These are phyloP conservation scores for Boloria selene DNA, from an alignment of 2,888 invertebrate species.

Conservation along the genomic window DNA sequence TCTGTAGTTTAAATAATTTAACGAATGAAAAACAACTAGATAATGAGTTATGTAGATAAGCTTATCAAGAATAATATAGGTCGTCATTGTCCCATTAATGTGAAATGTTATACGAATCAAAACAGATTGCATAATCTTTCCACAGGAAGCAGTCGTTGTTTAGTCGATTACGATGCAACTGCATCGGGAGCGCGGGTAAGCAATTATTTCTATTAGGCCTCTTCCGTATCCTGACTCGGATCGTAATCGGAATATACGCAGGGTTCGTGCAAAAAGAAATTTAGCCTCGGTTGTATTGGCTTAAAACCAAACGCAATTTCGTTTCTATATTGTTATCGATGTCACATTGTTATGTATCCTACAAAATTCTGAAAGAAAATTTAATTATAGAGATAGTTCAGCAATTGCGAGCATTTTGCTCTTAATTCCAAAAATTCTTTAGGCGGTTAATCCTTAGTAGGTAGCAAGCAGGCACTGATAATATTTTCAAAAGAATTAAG, in stretches of 20 bases:
- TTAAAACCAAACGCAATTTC: background rate
- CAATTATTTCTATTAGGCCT: slow-evolving; percentile 34
- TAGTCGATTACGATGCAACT: slow-evolving; percentile 31
- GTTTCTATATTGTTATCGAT: background rate
- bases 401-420: background rate
- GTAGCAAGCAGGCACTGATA: background rate
- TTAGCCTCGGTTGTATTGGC: background rate
- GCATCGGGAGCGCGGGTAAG: slow-evolving; percentile 27
- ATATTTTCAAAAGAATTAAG: slow-evolving; percentile 21
- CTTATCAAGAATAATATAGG: slow-evolving; percentile 7
- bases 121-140: slow-evolving; percentile 25
- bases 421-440: background rate
- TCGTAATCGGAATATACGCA: slow-evolving; percentile 21
- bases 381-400: too few relatives aligned
- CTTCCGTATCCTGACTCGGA: slow-evolving; percentile 34
- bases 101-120: slow-evolving; percentile 26
- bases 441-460: slow-evolving; percentile 1
- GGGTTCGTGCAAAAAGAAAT: slow-evolving; percentile 11
- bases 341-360: too few relatives aligned
- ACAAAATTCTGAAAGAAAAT: too few relatives aligned
- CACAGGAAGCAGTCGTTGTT: slow-evolving; percentile 30
- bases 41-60: slow-evolving; percentile 1
- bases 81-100: slow-evolving; percentile 10
- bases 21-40: background rate
- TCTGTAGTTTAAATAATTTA: background rate